Conservation (phyloP, 2,888 invertebrate genomes). For the Phaedon cochleariae region DNA sequence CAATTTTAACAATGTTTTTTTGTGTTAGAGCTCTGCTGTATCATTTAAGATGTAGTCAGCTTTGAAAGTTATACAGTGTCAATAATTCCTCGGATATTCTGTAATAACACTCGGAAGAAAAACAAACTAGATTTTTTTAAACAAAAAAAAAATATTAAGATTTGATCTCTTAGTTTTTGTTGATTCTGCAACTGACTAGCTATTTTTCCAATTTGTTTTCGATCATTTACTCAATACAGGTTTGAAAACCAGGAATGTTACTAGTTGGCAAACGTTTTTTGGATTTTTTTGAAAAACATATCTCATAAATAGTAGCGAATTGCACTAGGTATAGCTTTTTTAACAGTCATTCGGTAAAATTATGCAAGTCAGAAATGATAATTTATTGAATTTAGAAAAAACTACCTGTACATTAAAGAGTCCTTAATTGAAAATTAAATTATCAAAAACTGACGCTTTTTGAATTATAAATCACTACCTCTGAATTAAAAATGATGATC, state of each 20-base stretch:
- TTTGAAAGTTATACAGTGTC: not conserved
- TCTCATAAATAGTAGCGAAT: not conserved
- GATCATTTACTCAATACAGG: slow-evolving; percentile 4
- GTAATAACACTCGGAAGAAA: not conserved
- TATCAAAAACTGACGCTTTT: too few relatives aligned
- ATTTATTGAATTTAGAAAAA: too few relatives aligned
- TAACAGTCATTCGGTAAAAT: too few relatives aligned
- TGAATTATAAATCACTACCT: too few relatives aligned
- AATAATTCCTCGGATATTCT: not conserved
- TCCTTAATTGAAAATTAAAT: too few relatives aligned
- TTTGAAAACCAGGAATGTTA: slow-evolving; percentile 18
- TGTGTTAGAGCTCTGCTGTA: slow-evolving; percentile 8
- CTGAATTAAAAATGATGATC: too few relatives aligned
- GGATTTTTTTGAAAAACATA: slow-evolving; percentile 1
- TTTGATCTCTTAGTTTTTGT: too few relatives aligned
- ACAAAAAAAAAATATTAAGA: too few relatives aligned
- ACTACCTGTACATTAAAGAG: too few relatives aligned
- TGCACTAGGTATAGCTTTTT: too few relatives aligned
- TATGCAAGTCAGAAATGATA: too few relatives aligned
- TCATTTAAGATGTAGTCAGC: not conserved
- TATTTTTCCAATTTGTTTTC: not conserved
- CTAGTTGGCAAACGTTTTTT: slow-evolving; percentile 12
- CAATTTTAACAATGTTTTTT: slow-evolving; percentile 24
- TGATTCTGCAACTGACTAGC: slow-evolving; percentile 12
- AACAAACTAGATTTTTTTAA: too few relatives aligned